A percentile compares a stretch with the other conserved stretches of the same genome.
phyloP scores from a whole-genome alignment of 2,113 vertebrate genomes.

The Andinoacara biseriatus region DNA sequence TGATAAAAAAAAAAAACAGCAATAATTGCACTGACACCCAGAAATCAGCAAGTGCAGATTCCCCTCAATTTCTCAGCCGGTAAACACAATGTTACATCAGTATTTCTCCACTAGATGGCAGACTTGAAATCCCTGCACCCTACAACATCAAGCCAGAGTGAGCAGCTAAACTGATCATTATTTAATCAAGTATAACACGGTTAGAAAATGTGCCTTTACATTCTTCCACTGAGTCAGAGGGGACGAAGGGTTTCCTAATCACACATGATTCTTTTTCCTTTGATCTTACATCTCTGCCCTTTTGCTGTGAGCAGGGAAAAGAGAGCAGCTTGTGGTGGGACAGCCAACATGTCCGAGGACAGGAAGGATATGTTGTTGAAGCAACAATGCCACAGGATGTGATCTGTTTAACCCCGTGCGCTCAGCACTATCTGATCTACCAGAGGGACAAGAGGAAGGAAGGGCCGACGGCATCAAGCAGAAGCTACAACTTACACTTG shows the following conservation, averaged over 20 bases:
- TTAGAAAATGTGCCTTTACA: constrained; percentile 6
- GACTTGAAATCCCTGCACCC: background rate
- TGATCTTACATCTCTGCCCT: constrained; percentile 1
- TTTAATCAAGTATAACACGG: background rate
- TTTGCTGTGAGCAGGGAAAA: constrained; percentile 37
- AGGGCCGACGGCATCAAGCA: constrained; percentile 9
- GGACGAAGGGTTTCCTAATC: constrained; percentile 20
- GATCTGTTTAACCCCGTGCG: constrained; percentile 31
- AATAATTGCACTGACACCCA: background rate
- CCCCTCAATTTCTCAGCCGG: background rate
- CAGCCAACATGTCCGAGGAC: constrained; percentile 20
- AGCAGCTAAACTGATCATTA: background rate
- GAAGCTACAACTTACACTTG: background rate
- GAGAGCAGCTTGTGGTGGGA: background rate
- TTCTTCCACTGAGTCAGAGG: constrained; percentile 28
- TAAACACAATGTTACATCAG: background rate
- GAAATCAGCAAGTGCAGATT: background rate
- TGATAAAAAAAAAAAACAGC: background rate
- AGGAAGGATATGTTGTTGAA: constrained; percentile 29
- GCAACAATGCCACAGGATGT: constrained; percentile 57
- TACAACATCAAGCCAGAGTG: background rate
- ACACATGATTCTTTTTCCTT: constrained; percentile 25
- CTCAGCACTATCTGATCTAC: constrained; percentile 50
- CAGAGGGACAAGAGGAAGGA: constrained; percentile 48
- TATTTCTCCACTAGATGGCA: constrained; percentile 58